These are phyloP conservation scores for Arremon brunneinucha DNA, from an alignment of 2,797 vertebrate genomes.

Conservation along the genomic window DNA sequence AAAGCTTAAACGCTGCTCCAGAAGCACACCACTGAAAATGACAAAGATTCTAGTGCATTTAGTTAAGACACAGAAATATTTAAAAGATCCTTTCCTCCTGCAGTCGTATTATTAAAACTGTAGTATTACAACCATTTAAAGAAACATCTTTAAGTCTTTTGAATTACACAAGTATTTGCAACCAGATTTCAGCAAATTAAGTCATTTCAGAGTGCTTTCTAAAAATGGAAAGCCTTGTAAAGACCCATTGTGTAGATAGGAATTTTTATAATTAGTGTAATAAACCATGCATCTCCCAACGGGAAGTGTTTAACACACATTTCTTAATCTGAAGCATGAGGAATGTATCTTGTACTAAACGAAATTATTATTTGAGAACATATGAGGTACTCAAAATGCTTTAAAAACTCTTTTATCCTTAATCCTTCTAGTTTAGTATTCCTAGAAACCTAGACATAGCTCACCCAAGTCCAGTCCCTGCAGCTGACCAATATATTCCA, in stretches of 20 bases:
- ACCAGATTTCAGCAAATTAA: neutral
- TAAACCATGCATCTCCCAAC: neutral
- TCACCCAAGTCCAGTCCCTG: neutral
- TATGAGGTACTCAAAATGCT: neutral
- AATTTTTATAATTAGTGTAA: neutral
- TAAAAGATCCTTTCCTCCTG: neutral
- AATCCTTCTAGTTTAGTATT: neutral
- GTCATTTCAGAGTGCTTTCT: neutral
- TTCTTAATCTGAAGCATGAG: neutral
- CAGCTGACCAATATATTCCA: neutral
- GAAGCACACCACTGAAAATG: conserved; percentile 29
- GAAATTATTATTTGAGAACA: neutral
- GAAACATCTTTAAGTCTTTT: neutral
- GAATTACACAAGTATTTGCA: neutral
- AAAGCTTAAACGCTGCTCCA: conserved; percentile 9
- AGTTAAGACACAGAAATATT: conserved; percentile 19
- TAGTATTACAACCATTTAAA: neutral
- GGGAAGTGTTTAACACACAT: neutral
- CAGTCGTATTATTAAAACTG: neutral
- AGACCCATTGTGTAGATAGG: neutral
- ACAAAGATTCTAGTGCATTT: conserved; percentile 27
- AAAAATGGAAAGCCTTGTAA: neutral
- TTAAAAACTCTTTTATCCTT: neutral
- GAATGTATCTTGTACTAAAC: neutral
- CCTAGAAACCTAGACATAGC: neutral